Base-by-base conservation (phyloP, 1,140 invertebrate species). In the Rhagoletis pomonella region DNA sequence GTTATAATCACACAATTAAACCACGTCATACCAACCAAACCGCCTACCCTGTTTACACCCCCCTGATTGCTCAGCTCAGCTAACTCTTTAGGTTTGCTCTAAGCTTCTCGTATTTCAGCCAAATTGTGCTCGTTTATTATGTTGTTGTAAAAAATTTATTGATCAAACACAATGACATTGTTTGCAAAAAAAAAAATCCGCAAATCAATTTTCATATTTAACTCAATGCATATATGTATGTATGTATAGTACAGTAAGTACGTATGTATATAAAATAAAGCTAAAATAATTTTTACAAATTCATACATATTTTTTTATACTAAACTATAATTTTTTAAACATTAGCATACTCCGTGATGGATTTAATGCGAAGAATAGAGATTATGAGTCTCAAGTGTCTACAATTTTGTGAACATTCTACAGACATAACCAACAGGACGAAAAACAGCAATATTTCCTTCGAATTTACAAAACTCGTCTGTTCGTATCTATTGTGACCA, bases 161-260 rank as follows among this genome's bases (percentile, higher is more conserved):
- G 85, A 86, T 86, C 85, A 86, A 86, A 86, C 85, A 86, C 14
- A 81, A 81, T 81, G 42, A 81, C 42, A 58, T 81, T 81, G 29
- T 81, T 81, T 81, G 47, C 47, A 55, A 81, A 81, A 19, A 29
- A 29, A 29, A 42, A 81, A 55, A 17, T 81, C 73, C 44, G 73
- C 73, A 81, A 81, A 81, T 81, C 73, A 55, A 81, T 81, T 81
- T 73, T 44, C 67, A 73, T 39, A 73, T 73, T 73, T 73, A 55
- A 10, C 1, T 55, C 5, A 55, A 55, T 55, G 50, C 50, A 55
- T 55, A 55, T 62, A 17, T 12, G 60, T 62, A n/a, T 62, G 60
- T 17, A 29, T 29, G 29, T 29, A 29, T 29, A 29, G 29, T 29
- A 29, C 29, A 29, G 29, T 29, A 29, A 29, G 17, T 62, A 62